Conservation (phyloP, 2,888 invertebrate genomes). For the Ophioninae sp. region DNA sequence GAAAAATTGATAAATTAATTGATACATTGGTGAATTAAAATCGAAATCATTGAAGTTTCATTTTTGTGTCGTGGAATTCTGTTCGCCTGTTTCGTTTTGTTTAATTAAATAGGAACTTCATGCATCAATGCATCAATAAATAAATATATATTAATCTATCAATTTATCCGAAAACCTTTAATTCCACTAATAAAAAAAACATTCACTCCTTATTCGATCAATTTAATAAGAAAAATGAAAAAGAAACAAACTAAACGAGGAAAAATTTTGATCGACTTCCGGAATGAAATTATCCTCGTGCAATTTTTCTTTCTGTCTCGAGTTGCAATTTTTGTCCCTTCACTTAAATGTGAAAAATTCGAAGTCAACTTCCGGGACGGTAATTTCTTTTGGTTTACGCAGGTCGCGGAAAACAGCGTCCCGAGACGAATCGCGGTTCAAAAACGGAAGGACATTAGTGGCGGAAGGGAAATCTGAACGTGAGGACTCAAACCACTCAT, state of each 20-base stretch:
- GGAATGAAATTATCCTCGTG: slow-evolving; percentile 18
- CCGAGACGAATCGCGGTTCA: not conserved
- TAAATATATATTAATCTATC: no score
- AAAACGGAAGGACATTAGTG: not conserved
- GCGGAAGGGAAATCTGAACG: slow-evolving; percentile 12
- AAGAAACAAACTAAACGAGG: slow-evolving; percentile 2
- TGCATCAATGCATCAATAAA: no score
- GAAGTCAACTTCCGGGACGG: slow-evolving; percentile 8
- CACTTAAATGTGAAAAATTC: slow-evolving; percentile 10
- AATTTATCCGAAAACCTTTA: no score
- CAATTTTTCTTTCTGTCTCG: not conserved
- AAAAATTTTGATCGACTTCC: not conserved
- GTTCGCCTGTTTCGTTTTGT: no score
- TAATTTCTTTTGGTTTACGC: not conserved
- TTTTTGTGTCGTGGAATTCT: no score
- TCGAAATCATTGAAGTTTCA: no score
- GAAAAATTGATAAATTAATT: no score
- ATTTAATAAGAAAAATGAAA: not conserved
- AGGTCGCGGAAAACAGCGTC: slow-evolving; percentile 16
- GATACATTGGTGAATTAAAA: no score
- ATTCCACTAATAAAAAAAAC: no score
- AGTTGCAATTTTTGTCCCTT: not conserved
- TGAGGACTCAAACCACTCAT: slow-evolving; percentile 44
- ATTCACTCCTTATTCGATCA: not conserved
- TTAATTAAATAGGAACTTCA: no score